Evolutionary conservation across 2,797 vertebrate genomes (phyloP), one percentile per base, ranked within the genome.

Genomic region (Enteromius afrohamiltoni): DNA sequence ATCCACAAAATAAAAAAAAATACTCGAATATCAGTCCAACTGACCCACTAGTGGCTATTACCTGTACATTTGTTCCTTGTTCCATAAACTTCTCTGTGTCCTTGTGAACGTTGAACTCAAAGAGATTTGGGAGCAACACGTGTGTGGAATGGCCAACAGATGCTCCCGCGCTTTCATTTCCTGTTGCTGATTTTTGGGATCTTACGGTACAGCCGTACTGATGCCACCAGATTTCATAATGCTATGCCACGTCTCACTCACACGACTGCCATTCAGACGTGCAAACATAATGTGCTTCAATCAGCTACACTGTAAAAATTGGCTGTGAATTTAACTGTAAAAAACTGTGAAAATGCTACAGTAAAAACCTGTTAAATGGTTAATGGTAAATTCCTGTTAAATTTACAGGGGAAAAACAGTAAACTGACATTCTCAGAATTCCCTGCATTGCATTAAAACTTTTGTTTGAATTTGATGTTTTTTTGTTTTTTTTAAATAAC

Each of bases 151-250:
- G 83, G 71, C 53, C 80, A 64, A 29, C 85, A 88, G 88, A 84
- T 86, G 76, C 21, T 23, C 74, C 75, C 82, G 73, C 26, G 21
- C 80, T 87, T 85, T 86, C 40, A 89, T 89, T 89, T 90, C 88
- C 87, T 87, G 88, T 84, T 67, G 65, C 45, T 87, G 23, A 65
- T 55, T 49, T 69, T 34, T 69, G 0, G 21, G 73, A 74, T 82
- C 76, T 75, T 71, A 81, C 70, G 7, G 40, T 19, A 77, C 40
- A 77, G 75, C 80, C 70, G 79, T 81, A 68, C 34, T 83, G 65
- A 83, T 79, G 34, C 73, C 70, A 34, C 60, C 34, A 45, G 85
- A 65, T 21, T 67, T 83, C 53, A 55, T 23, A 71, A 16, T n/a
- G 14, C 4, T 40, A 34, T 47, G 80, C 68, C 80, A 86, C 70